Evolutionary conservation across 2,113 vertebrate genomes (phyloP).

Genomic region (human (Homo sapiens)): GRCh38 chr2:128686001-128686500

Average conservation of each 20-base stretch:
- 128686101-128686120: not conserved
- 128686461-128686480: slow-evolving; percentile 69
- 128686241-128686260: not conserved
- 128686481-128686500: slow-evolving; percentile 26
- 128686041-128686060: not conserved
- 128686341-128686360: accelerated
- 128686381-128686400: not conserved
- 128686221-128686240: too few relatives aligned
- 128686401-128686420: not conserved
- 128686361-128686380: not conserved
- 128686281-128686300: too few relatives aligned
- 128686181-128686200: not conserved
- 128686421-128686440: slow-evolving; percentile 64
- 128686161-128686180: not conserved
- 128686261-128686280: not conserved
- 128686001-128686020: not conserved
- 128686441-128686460: slow-evolving; percentile 55
- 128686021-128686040: not conserved
- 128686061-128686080: accelerated
- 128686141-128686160: not conserved
- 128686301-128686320: too few relatives aligned
- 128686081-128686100: not conserved
- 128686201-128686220: too few relatives aligned
- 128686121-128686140: not conserved
- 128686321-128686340: not conserved